Conservation (phyloP, 2,888 invertebrate genomes). For the Girardia tigrina region DNA sequence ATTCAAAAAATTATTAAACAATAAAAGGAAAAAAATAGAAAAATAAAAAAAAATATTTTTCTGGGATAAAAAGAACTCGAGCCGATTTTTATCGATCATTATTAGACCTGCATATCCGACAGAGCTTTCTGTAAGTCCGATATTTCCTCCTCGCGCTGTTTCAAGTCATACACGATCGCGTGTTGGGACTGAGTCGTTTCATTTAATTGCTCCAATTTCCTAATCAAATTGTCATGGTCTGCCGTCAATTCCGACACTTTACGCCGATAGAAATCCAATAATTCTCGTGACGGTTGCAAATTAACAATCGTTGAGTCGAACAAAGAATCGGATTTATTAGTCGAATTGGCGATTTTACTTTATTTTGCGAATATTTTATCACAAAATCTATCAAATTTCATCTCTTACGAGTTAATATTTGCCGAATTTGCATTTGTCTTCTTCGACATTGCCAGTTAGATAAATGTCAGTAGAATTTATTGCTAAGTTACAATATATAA, state of each 20-base stretch:
- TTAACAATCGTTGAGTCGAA: constrained; percentile 5
- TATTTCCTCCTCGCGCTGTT: constrained; percentile 50
- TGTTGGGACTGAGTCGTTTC: constrained; percentile 49
- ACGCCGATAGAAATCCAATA: constrained; percentile 49
- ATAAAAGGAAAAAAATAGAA: too few relatives aligned
- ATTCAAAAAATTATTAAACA: too few relatives aligned
- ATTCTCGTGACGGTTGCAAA: constrained; percentile 48
- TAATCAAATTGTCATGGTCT: constrained; percentile 46
- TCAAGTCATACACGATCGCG: constrained; percentile 48
- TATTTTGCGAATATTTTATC: background rate
- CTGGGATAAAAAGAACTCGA: too few relatives aligned
- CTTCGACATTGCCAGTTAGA: too few relatives aligned
- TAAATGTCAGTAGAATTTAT: too few relatives aligned
- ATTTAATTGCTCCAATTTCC: constrained; percentile 47
- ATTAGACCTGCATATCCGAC: constrained; percentile 51
- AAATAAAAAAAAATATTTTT: too few relatives aligned
- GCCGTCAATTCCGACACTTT: constrained; percentile 50
- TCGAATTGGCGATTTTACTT: background rate
- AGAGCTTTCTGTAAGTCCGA: constrained; percentile 50
- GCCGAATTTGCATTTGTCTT: background rate
- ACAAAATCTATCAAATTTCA: background rate
- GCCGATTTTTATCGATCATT: too few relatives aligned
- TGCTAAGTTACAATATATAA: too few relatives aligned
- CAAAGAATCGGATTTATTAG: background rate
- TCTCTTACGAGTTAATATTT: too few relatives aligned